These are phyloP conservation scores for Trichonephila clavipes DNA, from an alignment of 1,140 invertebrate species.

Conservation along the genomic window DNA sequence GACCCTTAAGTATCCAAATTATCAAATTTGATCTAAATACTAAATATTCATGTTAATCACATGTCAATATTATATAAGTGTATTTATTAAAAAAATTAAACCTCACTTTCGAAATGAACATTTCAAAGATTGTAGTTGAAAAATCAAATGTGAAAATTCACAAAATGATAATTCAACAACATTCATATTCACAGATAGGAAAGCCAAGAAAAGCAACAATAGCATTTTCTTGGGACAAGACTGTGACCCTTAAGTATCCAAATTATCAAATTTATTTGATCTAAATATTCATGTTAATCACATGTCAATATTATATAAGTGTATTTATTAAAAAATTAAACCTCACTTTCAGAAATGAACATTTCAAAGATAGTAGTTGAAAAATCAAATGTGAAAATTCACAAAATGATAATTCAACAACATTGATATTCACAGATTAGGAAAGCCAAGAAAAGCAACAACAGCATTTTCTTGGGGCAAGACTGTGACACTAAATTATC, in stretches of 20 bases:
- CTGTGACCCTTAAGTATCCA: background rate
- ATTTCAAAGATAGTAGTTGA: too few species aligned
- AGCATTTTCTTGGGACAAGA: conserved; percentile 33
- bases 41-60: background rate
- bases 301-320: too few species aligned
- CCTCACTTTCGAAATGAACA: background rate
- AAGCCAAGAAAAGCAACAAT: conserved; percentile 4
- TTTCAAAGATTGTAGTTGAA: background rate
- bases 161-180: background rate
- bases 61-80: background rate
- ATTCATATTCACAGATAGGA: conserved; percentile 14
- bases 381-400: too few species aligned
- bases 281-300: background rate
- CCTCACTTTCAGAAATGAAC: too few species aligned
- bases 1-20: background rate
- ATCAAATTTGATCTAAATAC: background rate
- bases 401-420: background rate
- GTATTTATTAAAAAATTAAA: too few species aligned
- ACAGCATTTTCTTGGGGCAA: conserved; percentile 7
- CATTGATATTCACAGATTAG: conserved; percentile 6
- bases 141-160: background rate
- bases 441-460: conserved; percentile 3
- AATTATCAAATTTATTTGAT: background rate
- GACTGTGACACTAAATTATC: background rate
- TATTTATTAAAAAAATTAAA: too few species aligned